phyloP scores from a whole-genome alignment of 1,140 invertebrate species.

The Leptinotarsa lineolata region DNA sequence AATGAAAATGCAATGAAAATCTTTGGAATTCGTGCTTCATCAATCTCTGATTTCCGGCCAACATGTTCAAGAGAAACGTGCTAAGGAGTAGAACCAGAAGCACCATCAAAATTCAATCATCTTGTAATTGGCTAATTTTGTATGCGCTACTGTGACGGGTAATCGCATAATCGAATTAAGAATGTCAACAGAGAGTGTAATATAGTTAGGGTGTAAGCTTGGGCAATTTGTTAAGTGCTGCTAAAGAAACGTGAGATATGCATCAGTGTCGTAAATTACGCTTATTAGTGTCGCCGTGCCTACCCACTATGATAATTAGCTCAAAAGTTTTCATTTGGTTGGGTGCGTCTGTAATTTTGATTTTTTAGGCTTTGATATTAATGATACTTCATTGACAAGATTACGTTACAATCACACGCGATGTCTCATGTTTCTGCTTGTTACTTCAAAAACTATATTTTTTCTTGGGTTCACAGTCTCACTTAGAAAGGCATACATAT shows the following conservation, averaged over 20 bases:
- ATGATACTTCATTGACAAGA: no score
- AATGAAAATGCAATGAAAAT: no score
- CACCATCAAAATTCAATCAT: not conserved
- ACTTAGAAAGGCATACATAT: no score
- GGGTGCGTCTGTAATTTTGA: not conserved
- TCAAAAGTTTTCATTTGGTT: constrained; percentile 37
- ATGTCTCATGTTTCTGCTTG: no score
- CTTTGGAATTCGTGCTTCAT: no score
- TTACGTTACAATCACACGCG: no score
- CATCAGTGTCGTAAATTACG: constrained; percentile 40
- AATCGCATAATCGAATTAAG: constrained; percentile 33
- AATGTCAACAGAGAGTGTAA: constrained; percentile 34
- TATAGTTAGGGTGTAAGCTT: constrained; percentile 34
- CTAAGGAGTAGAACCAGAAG: no score
- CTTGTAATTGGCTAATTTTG: constrained; percentile 1
- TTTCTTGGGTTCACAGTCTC: no score
- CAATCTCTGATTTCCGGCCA: no score
- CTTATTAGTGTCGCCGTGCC: constrained; percentile 39
- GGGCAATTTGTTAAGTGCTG: constrained; percentile 42
- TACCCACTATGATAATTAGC: constrained; percentile 38
- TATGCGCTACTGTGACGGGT: constrained; percentile 11
- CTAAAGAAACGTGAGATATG: constrained; percentile 42
- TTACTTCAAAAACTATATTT: no score
- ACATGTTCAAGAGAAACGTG: no score
- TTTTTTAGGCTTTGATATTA: not conserved